Evolutionary conservation across 2,113 vertebrate genomes (phyloP), one percentile per base, ranked within the genome.

Genomic region (Cathartes aura): DNA sequence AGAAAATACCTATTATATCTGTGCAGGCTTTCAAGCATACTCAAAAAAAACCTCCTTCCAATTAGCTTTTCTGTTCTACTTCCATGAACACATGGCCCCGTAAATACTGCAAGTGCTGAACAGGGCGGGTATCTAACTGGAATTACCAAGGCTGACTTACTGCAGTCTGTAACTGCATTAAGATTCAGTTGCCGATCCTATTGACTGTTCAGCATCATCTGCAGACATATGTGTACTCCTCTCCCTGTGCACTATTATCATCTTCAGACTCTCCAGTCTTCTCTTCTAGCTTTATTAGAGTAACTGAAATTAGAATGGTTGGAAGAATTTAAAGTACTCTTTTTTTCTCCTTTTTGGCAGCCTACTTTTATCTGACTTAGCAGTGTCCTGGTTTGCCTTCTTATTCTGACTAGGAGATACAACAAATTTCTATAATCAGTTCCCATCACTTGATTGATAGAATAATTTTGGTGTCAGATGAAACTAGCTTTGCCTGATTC

Each of bases 401-500:
- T 91, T 87, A 68, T 90, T 89, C 95, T 96, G 70, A 91, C 89
- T 85, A 74, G 29, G 66, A 96, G 91, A 87, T 93, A 79, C 47
- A 91, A 93, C 78, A 85, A 67, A 90, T 95, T 83, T 94, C 95
- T 96, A 47, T 82, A 72, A 94, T 94, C 93, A 88, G 89, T 91
- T 97, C 94, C 79, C 67, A 93, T 78, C 89, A 66, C 53, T 87
- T 79, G 92, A 95, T 87, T 79, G 92, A 95, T 71, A 64, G 70
- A 94, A 79, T 84, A 87, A 96, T 93, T 96, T 90, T 38, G 85
- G 82, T 24, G 8, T 64, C 86, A 86, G 82, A 81, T 78, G 82
- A 93, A 95, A 62, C 36, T 10, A 36, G 87, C 78, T 96, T 82
- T 55, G 86, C 66, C 48, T 87, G 95, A 68, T 72, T 68, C 66